Base-by-base conservation (phyloP, 1,140 invertebrate species). In the Ostrea edulis region DNA sequence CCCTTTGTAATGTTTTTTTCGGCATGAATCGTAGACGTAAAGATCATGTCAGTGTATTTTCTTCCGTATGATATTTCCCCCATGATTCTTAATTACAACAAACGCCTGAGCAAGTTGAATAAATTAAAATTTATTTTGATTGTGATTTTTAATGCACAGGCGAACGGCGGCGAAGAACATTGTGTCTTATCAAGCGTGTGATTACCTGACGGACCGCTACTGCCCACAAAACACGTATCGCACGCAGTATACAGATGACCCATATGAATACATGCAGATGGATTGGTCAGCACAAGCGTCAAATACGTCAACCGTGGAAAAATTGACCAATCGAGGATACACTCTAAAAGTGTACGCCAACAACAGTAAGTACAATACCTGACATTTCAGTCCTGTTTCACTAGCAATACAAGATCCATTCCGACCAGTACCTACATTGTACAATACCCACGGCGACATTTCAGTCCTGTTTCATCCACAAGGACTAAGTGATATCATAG, bases 321-420 rank as follows among this genome's bases (percentile, higher is more conserved):
- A 77, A 29, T 77, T 77, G 29, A 25, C 25, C 12, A 77, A 77
- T 77, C 68, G 68, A 44, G 68, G 68, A 4, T 77, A 77, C 9
- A 77, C 68, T 77, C 8, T 77, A 22, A 77, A 77, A 35, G 25
- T 77, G 11, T 77, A 77, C 12, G 68, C 68, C 14, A 77, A 77
- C 9, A 77, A 77, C 17, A 77, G 68, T 77, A 35, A 77, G 68
- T 29, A 14, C 14, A 25, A 8, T 12, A 71, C 22, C 7, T 25
- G 25, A 25, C 65, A 44, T 2, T n/a, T n/a, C 35, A 44, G 35
- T 44, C 5, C 35, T 44, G 35, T 44, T 44, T 44, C 35, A 44
- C 5, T 5, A 44, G 2, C 35, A 44, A 2, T 5, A 44, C 35
- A 44, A 44, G 35, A 44, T 5, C 2, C 35, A 44, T 44, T 44